Evolutionary conservation across 2,888 invertebrate genomes (phyloP).

Genomic region (Rotaria sp.): DNA sequence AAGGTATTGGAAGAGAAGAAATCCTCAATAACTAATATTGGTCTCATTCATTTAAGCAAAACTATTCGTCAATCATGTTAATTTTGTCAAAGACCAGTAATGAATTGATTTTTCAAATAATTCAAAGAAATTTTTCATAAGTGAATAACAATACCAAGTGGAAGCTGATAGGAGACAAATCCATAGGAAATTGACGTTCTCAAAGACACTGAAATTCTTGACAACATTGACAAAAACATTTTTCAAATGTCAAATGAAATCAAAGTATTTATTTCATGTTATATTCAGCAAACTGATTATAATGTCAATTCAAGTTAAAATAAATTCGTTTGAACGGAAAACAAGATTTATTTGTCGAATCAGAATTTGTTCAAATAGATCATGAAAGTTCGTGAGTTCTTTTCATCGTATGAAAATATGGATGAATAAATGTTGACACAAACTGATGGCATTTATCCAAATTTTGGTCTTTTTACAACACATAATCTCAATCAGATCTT

Average conservation of each 20-base stretch:
- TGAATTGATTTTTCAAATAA: neutral
- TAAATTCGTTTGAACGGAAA: neutral
- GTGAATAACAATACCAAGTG: too few relatives aligned
- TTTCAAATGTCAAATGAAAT: neutral
- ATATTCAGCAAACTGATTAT: neutral
- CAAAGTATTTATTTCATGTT: neutral
- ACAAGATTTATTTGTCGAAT: neutral
- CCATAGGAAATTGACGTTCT: neutral
- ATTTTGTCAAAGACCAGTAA: neutral
- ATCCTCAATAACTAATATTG: too few relatives aligned
- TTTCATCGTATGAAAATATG: neutral
- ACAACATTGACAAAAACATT: neutral
- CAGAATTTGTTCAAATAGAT: neutral
- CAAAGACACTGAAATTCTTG: neutral
- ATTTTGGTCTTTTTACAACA: constrained; percentile 17
- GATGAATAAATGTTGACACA: neutral
- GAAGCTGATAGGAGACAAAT: neutral
- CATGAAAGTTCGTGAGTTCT: neutral
- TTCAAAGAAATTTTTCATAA: neutral
- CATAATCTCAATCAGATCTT: neutral
- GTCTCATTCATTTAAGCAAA: too few relatives aligned
- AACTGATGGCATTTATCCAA: neutral
- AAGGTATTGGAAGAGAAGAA: too few relatives aligned
- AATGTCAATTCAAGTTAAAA: neutral
- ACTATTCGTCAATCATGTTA: too few relatives aligned